These are phyloP conservation scores for Eleutherodactylus coqui DNA, from an alignment of 2,797 vertebrate species.

Conservation along the genomic window DNA sequence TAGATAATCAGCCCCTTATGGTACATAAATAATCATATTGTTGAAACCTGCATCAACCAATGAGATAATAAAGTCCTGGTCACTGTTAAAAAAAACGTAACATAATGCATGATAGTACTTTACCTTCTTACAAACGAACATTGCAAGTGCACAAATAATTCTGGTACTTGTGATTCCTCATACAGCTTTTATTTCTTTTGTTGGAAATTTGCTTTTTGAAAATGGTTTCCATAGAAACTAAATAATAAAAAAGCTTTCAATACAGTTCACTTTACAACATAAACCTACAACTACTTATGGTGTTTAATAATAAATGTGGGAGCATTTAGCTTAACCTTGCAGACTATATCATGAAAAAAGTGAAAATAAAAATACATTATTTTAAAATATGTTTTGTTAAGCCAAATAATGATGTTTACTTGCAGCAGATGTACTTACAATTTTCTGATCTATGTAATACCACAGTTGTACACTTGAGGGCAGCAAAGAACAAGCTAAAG, in stretches of 20 bases:
- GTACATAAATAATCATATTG: neutral
- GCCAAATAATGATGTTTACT: constrained; percentile 36
- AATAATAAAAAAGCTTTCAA: constrained; percentile 60
- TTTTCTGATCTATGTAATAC: constrained; percentile 5
- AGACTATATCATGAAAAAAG: constrained; percentile 57
- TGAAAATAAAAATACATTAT: constrained; percentile 39
- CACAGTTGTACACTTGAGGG: constrained; percentile 72
- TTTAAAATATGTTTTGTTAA: constrained; percentile 49
- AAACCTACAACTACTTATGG: constrained; percentile 32
- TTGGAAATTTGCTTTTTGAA: constrained; percentile 59
- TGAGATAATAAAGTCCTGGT: constrained; percentile 12
- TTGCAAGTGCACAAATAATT: constrained; percentile 51
- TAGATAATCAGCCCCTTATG: neutral
- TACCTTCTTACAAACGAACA: constrained; percentile 32
- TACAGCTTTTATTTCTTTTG: constrained; percentile 56
- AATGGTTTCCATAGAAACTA: constrained; percentile 64
- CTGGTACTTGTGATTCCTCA: constrained; percentile 37
- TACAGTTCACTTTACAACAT: constrained; percentile 24
- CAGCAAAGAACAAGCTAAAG: constrained; percentile 74
- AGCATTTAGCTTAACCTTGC: constrained; percentile 55
- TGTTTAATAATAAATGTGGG: constrained; percentile 41
- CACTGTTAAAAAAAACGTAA: constrained; percentile 10
- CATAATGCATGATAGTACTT: neutral
- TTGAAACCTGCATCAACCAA: neutral
- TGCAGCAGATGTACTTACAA: neutral